Evolutionary conservation across 2,113 vertebrate genomes (phyloP), one percentile per base, ranked within the genome.

Genomic region (Lipophrys pholis): DNA sequence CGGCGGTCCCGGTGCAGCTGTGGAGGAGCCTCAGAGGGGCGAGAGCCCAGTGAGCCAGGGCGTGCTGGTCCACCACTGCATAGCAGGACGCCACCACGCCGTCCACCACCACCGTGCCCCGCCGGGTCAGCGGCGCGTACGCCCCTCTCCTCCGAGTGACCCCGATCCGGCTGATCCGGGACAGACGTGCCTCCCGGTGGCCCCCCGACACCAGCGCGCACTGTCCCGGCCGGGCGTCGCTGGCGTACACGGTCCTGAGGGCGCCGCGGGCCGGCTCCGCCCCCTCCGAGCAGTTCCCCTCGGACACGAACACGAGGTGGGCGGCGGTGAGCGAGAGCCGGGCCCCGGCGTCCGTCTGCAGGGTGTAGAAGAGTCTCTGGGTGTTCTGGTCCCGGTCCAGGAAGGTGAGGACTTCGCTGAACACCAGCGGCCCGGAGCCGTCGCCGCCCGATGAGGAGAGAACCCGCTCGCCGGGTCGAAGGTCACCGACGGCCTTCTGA

Each of bases 361-460:
- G 93, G 69, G 94, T 82, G 5, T 94, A 94, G 93, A 98, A 98
- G 72, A 89, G 76, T 77, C 91, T 94, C 63, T 76, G 69, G 69
- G 78, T 78, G 1, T 53, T 8, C 1, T 95, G 89, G 83, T 94
- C 90, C 5, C 90, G 94, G 81, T 98, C 96, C 91, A 98, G 82
- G 91, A 98, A 98, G 84, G 94, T 84, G 82, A 98, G 85, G 84
- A 98, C 96, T 7, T 96, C 92, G 7, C 95, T 97, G 95, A 94
- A 97, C 43, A 89, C 92, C 75, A 94, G 85, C 21, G 65, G 89
- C 15, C 95, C 85, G 1, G 60, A 30, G 60, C 95, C 0, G 69
- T 89, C 80, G 80, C 90, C 15, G 69, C 64, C 76, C 0, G 94
- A 92, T 59, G 94, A 94, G 0, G 95, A 94, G 81, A 97, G 94